These are phyloP conservation scores for Parapsyche elsis DNA, from an alignment of 1,140 invertebrate genomes.

Conservation along the genomic window DNA sequence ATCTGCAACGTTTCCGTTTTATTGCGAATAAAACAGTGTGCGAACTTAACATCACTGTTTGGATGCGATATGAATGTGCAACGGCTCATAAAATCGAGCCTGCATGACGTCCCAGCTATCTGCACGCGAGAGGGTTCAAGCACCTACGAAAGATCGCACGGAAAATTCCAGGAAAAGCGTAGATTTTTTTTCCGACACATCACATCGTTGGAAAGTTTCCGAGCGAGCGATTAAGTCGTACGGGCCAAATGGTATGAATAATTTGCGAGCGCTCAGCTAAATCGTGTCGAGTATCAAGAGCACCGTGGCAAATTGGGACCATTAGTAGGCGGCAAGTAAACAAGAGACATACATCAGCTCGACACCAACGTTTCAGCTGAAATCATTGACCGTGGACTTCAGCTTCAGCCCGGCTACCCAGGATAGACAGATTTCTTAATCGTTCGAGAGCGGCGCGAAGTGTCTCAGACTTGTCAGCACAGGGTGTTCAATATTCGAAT, in stretches of 20 bases:
- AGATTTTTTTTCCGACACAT: not conserved
- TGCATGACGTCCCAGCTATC: constrained; percentile 1
- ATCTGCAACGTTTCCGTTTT: constrained; percentile 13
- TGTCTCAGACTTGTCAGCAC: not conserved
- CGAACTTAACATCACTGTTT: constrained; percentile 16
- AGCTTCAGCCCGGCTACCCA: not conserved
- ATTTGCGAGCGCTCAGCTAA: constrained; percentile 12
- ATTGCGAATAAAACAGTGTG: not conserved
- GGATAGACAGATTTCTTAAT: constrained; percentile 37
- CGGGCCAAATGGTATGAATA: constrained; percentile 35
- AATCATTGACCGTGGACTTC: constrained; percentile 27
- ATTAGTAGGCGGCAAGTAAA: constrained; percentile 21
- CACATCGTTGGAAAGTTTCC: not conserved
- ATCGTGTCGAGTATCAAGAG: constrained; percentile 2
- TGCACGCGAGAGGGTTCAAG: not conserved
- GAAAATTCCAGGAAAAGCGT: no score
- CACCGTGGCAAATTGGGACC: constrained; percentile 5
- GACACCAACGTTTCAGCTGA: not conserved
- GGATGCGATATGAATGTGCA: constrained; percentile 32
- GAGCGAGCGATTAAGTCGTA: not conserved
- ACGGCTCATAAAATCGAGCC: constrained; percentile 37
- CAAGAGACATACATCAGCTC: constrained; percentile 2
- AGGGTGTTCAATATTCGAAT: not conserved
- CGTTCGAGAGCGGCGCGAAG: not conserved
- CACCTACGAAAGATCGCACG: not conserved